phyloP scores from a whole-genome alignment of 1,140 invertebrate species.

The Sminthurinus signatus region DNA sequence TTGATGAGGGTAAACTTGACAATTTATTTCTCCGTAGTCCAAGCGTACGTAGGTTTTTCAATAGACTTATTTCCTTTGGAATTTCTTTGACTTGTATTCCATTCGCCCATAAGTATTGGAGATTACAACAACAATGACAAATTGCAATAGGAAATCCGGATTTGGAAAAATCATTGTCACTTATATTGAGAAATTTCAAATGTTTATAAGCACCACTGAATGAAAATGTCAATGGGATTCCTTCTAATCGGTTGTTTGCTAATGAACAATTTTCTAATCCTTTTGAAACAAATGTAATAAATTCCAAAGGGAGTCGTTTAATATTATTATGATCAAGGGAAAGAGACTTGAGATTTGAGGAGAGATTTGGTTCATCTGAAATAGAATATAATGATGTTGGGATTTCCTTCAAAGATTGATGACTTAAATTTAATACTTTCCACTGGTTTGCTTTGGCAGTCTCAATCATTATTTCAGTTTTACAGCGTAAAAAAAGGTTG shows the following conservation, averaged over 20 bases:
- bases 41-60: neutral
- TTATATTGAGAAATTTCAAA: constrained; percentile 15
- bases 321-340: no score
- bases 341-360: neutral
- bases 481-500: neutral
- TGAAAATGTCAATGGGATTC: no score
- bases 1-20: neutral
- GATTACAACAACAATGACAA: neutral
- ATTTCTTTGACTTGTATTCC: neutral
- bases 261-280: no score
- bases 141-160: neutral
- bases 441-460: neutral
- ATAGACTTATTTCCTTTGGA: neutral
- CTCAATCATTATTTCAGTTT: constrained; percentile 1
- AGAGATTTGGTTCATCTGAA: neutral
- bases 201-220: no score
- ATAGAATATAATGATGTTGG: neutral
- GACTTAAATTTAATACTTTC: neutral
- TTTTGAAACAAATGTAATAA: no score
- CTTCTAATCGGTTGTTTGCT: no score
- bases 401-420: neutral
- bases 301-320: no score
- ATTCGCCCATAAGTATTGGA: no score
- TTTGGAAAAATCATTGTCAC: constrained; percentile 5
- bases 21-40: constrained; percentile 4